Percentiles rank a stretch among this genome's conserved stretches.
Evolutionary conservation across 2,888 invertebrate genomes (phyloP).

Genomic region (Sminthurinus aureus): DNA sequence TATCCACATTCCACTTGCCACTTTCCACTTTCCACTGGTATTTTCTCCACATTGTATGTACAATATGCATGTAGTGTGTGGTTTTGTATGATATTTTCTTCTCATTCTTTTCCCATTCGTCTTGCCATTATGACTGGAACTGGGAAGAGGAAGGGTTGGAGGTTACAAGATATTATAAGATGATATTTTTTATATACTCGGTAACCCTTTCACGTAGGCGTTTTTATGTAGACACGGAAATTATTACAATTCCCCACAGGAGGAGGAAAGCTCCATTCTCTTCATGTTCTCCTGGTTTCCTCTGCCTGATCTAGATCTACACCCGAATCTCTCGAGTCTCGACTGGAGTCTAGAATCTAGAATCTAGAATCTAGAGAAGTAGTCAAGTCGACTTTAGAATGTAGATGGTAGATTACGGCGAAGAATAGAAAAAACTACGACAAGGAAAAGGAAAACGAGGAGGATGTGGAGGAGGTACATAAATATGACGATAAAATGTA

Average conservation of each 20-base stretch:
- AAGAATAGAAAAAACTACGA: background rate
- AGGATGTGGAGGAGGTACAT: background rate
- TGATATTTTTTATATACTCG: background rate
- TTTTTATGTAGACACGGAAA: background rate
- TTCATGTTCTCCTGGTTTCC: background rate
- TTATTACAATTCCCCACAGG: constrained; percentile 3
- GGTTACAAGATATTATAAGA: background rate
- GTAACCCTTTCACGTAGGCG: background rate
- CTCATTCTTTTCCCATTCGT: too few species aligned
- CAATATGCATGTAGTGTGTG: too few species aligned
- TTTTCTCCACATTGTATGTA: too few species aligned
- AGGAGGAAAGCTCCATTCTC: background rate
- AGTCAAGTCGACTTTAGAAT: too few species aligned
- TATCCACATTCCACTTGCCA: too few species aligned
- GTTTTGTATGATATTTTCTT: too few species aligned
- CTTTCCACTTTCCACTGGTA: too few species aligned
- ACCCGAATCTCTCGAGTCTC: background rate
- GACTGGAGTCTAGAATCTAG: background rate
- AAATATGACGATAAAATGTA: background rate
- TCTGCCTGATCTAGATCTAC: too few species aligned
- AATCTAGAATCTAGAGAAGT: background rate
- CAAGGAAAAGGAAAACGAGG: background rate
- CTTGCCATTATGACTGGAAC: background rate
- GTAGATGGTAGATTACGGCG: background rate
- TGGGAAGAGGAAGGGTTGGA: background rate